Evolutionary conservation across 2,113 vertebrate genomes (phyloP), one percentile per base, ranked within the genome.

Genomic region (Upupa epops): DNA sequence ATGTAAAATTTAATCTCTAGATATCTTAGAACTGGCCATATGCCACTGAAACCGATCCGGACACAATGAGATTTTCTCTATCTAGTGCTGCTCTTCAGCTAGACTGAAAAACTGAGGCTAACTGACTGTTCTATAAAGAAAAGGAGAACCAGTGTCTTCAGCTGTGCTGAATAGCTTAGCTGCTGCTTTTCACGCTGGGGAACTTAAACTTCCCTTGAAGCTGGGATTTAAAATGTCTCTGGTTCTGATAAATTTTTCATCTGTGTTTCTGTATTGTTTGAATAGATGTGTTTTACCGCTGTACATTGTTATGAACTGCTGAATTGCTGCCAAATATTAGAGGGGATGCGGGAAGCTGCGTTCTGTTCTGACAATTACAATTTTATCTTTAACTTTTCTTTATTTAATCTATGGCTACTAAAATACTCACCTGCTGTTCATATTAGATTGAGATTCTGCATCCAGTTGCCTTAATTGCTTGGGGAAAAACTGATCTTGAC

Each of bases 381-480:
- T 81, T 3, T 58, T 40, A 52, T 74, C 12, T 81, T n/a, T 78
- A 55, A 17, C 46, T 84, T 90, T 77, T 58, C 29, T 79, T 75
- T 81, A 31, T 77, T 83, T 90, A 52, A 45, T 88, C 36, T 2
- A 9, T 77, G 26, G 46, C 82, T 83, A 69, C 32, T 64, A 84
- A 74, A 93, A 69, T 60, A 52, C 19, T 26, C 20, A 9, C 40
- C 70, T 70, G 60, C 37, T 83, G 65, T 81, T 88, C 60, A 18
- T 48, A 18, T 49, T 81, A 66, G 36, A 71, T 65, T 63, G 65
- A 83, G 52, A 88, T 29, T 20, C 22, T 70, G 56, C 51, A 54
- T 74, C 52, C 61, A 36, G 46, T 88, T 95, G 94, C 92, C 94
- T 96, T 94, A 96, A 90, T 46, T 91, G 79, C 60, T 71, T 65